These are phyloP conservation scores for Indicator indicator DNA, from an alignment of 2,113 vertebrate genomes.

Conservation along the genomic window DNA sequence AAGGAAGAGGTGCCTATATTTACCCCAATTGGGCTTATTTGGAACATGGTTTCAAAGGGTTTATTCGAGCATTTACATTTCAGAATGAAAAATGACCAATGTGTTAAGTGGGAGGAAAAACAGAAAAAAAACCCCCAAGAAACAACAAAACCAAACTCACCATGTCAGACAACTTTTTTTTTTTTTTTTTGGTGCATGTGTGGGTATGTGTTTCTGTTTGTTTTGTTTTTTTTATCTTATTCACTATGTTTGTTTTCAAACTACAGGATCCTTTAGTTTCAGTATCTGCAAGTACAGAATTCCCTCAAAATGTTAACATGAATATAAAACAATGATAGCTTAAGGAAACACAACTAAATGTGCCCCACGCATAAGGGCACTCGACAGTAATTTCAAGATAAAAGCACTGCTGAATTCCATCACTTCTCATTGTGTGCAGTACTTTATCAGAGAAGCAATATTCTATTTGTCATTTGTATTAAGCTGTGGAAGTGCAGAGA, in stretches of 20 bases:
- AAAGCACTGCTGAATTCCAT: neutral
- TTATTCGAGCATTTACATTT: neutral
- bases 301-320: neutral
- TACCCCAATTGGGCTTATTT: neutral
- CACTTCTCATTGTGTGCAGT: neutral
- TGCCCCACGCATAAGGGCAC: neutral
- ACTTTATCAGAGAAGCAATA: neutral
- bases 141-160: rapidly evolving
- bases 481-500: neutral
- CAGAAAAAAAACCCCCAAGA: too few relatives aligned
- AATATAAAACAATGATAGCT: neutral
- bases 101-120: neutral
- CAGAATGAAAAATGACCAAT: neutral
- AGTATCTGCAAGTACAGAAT: neutral
- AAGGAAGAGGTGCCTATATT: neutral
- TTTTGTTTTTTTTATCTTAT: neutral
- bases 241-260: neutral
- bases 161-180: neutral
- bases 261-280: neutral
- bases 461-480: neutral
- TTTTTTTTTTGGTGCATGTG: neutral
- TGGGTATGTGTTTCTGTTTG: neutral
- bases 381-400: neutral
- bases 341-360: neutral
- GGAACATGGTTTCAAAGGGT: neutral